Evolutionary conservation across 2,888 invertebrate genomes (phyloP).

Genomic region (Ormyrus nitidulus): DNA sequence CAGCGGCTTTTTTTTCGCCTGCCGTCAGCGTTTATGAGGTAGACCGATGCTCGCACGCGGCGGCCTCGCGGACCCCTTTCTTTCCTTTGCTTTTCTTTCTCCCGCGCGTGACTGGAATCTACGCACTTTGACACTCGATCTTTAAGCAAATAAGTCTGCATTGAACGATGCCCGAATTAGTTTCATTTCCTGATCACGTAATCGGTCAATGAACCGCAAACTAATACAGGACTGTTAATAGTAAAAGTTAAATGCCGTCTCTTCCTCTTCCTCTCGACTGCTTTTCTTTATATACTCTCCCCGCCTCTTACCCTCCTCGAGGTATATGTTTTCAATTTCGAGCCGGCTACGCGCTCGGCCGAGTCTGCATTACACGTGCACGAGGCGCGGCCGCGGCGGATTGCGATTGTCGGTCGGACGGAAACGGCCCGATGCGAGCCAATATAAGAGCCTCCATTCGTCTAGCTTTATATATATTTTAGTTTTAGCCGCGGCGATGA

Average conservation of each 20-base stretch:
- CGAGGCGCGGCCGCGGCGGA: no score
- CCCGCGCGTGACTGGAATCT: constrained; percentile 35
- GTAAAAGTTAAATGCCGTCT: constrained; percentile 34
- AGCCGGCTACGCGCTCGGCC: no score
- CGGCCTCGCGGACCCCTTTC: background rate
- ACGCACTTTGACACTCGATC: constrained; percentile 18
- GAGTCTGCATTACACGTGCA: no score
- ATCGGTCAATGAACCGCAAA: constrained; percentile 27
- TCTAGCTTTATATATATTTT: background rate
- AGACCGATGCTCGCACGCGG: background rate
- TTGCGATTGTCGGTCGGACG: constrained; percentile 10
- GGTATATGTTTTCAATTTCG: no score
- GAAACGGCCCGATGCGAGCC: background rate
- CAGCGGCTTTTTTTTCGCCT: background rate
- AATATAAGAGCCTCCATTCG: background rate
- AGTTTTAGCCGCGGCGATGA: background rate
- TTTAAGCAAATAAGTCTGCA: constrained; percentile 39
- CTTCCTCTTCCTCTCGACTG: background rate
- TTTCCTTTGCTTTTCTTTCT: background rate
- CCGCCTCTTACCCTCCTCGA: no score
- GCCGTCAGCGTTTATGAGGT: background rate
- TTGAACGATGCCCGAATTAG: constrained; percentile 7
- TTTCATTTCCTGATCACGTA: constrained; percentile 43
- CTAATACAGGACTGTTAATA: constrained; percentile 40
- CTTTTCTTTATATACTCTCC: background rate